Evolutionary conservation across 92 coral and sea anemone species (phyloP), one percentile per base, ranked within the genome.

Genomic region (Blastomussa wellsi): DNA sequence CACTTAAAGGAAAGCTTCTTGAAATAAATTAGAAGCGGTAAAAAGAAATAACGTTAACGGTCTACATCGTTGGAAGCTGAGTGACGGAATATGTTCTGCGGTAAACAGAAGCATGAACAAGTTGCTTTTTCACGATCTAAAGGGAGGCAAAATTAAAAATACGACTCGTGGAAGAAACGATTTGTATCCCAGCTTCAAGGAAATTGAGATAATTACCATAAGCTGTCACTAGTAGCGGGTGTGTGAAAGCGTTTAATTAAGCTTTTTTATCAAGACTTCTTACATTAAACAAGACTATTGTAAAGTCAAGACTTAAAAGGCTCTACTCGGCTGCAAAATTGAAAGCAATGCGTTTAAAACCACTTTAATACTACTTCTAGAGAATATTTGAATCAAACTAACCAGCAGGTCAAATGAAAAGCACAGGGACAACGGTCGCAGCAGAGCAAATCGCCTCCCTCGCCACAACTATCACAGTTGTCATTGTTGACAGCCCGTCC

Each of bases 371-470:
- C 4, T 28, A 38, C 32, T 32, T 69, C 17, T 36, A 11, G 17
- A 29, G 36, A 59, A 57, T 2, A 38, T 57, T 72, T n/a, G n/a
- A 35, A 69, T 68, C 29, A 52, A 70, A 81, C 98, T 87, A 88
- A 96, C 99, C 99, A 96, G 88, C 99, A 96, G 53, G 95, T 93
- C 53, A 96, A 92, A 65, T 96, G 99, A 81, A 96, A 96, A 74
- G 99, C 99, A 88, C 99, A 96, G 53, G 99, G 99, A 49, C 99
- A 96, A 12, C 94, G 91, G 84, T 96, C 99, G 77, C 99, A 96
- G 68, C 99, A 96, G 81, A 96, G 86, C 81, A 96, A 88, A 82
- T 96, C 99, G 24, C 99, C 99, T 70, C 99, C 99, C 77, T 96
- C 99, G 39, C 99, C 99, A 87, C 99, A 96, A 65, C 99, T 96